phyloP scores from a whole-genome alignment of 1,140 invertebrate species.

The Zaprionus africanus region DNA sequence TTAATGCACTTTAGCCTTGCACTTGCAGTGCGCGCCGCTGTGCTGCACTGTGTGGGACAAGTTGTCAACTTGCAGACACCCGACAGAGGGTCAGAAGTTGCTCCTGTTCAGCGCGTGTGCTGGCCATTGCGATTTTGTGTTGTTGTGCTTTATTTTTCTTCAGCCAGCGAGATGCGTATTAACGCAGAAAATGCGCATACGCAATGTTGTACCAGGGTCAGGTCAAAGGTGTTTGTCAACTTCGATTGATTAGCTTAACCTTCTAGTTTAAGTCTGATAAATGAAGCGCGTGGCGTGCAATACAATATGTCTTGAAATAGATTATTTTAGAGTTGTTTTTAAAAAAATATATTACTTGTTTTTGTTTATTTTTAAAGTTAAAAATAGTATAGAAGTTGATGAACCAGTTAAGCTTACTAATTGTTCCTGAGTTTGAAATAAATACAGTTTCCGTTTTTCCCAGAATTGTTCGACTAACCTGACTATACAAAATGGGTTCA shows the following conservation, averaged over 20 bases:
- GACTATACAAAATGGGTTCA: not conserved
- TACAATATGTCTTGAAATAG: too few relatives aligned
- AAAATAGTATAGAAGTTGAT: too few relatives aligned
- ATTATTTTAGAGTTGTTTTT: too few relatives aligned
- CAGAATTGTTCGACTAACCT: not conserved
- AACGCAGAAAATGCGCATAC: conserved; percentile 36
- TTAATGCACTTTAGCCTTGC: conserved; percentile 73
- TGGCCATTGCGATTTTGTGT: conserved; percentile 5
- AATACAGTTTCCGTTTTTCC: not conserved
- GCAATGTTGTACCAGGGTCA: conserved; percentile 32
- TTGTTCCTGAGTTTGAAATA: too few relatives aligned
- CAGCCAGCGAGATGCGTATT: conserved; percentile 12
- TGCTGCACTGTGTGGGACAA: conserved; percentile 39
- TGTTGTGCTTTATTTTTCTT: not conserved
- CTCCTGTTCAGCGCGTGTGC: conserved; percentile 17
- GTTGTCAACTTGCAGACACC: conserved; percentile 54
- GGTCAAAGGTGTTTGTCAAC: conserved; percentile 25
- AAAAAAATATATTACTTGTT: too few relatives aligned
- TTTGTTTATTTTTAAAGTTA: too few relatives aligned
- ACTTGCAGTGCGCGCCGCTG: conserved; percentile 36
- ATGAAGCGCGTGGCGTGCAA: not conserved
- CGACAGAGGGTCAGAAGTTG: conserved; percentile 28
- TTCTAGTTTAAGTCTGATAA: conserved; percentile 28
- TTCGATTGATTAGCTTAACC: conserved; percentile 31
- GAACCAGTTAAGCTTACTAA: too few relatives aligned